Percentiles rank a stretch among this genome's conserved stretches.
phyloP scores from a whole-genome alignment of 2,888 invertebrate species.

The Cryptus armator region DNA sequence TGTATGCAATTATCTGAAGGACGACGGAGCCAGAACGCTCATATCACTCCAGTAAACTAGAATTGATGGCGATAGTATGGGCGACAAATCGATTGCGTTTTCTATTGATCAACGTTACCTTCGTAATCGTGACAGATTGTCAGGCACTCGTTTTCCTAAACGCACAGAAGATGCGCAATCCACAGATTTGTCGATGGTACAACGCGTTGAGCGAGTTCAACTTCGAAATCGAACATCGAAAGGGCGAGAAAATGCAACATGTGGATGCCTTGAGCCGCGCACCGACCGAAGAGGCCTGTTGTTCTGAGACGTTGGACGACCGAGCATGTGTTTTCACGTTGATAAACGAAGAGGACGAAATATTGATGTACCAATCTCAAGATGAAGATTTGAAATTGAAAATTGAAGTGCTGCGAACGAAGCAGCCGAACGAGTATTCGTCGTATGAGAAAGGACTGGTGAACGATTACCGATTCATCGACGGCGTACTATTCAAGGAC shows the following conservation, averaged over 20 bases:
- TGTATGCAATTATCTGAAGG: slow-evolving; percentile 73
- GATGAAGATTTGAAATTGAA: too few relatives aligned
- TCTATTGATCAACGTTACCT: slow-evolving; percentile 65
- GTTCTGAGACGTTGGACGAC: too few relatives aligned
- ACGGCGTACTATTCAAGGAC: slow-evolving; percentile 48
- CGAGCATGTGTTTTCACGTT: too few relatives aligned
- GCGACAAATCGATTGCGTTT: slow-evolving; percentile 53
- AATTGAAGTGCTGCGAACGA: too few relatives aligned
- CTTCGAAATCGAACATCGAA: slow-evolving; percentile 37
- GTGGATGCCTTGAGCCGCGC: slow-evolving; percentile 1
- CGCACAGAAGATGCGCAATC: slow-evolving; percentile 67
- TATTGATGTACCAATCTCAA: too few relatives aligned
- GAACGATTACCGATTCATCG: not conserved
- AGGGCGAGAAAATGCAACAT: slow-evolving; percentile 23
- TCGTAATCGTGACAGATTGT: slow-evolving; percentile 72
- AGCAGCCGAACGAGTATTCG: too few relatives aligned
- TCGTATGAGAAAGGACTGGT: too few relatives aligned
- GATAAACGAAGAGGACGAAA: too few relatives aligned
- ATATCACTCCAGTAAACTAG: slow-evolving; percentile 74
- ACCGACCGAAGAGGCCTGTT: too few relatives aligned
- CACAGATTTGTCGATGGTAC: slow-evolving; percentile 70
- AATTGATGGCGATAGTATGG: slow-evolving; percentile 74
- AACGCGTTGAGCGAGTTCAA: slow-evolving; percentile 70
- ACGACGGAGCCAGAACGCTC: slow-evolving; percentile 70
- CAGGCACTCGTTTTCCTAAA: slow-evolving; percentile 72